These are phyloP conservation scores for Pelmatolapia mariae DNA, from an alignment of 2,113 vertebrate species.

Conservation along the genomic window DNA sequence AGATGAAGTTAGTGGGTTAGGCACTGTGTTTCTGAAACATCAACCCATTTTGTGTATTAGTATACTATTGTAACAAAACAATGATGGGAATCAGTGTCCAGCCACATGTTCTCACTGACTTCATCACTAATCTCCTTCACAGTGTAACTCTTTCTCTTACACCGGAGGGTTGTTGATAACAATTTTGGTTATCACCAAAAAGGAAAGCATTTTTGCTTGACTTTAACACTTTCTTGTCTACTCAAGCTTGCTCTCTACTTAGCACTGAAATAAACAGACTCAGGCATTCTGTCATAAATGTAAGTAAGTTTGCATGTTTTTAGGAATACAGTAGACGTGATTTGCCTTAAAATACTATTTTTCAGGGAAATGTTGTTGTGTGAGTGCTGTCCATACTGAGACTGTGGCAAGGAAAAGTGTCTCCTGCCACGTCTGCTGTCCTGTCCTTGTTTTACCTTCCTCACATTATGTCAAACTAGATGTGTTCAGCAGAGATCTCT, in stretches of 20 bases:
- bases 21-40: not conserved
- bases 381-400: not conserved
- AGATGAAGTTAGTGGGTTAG: not conserved
- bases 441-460: conserved; percentile 4
- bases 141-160: not conserved
- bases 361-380: not conserved
- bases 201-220: not conserved
- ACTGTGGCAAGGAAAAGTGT: not conserved
- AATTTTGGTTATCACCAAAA: not conserved
- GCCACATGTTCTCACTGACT: not conserved
- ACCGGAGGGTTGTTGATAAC: not conserved
- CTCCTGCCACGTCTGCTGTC: not conserved
- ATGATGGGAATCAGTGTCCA: not conserved
- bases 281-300: not conserved
- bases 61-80: not conserved
- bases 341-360: not conserved
- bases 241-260: not conserved
- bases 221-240: not conserved
- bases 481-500: not conserved
- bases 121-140: not conserved
- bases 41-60: not conserved
- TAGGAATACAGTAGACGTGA: not conserved
- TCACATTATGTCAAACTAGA: not conserved
- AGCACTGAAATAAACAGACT: not conserved
- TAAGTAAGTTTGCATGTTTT: not conserved